A percentile compares a stretch with the other conserved stretches of the same genome.
These are phyloP conservation scores for Glyphotaelius pellucidus DNA, from an alignment of 2,888 invertebrate species.

Conservation along the genomic window DNA sequence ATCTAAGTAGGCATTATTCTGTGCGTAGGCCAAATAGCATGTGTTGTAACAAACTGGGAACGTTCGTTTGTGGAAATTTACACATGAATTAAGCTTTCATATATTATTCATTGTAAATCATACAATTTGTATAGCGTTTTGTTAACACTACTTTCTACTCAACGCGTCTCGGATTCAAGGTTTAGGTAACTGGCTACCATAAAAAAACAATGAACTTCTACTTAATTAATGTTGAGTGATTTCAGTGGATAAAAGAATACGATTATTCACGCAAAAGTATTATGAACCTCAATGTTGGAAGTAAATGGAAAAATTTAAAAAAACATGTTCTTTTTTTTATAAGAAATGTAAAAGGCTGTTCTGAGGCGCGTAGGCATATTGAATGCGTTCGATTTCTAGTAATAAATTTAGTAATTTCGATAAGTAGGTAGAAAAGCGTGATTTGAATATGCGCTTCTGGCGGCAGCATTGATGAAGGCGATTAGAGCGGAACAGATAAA, in stretches of 20 bases:
- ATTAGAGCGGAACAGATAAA: slow-evolving; percentile 2
- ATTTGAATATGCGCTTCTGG: background rate
- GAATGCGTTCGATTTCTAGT: background rate
- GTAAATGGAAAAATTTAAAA: background rate
- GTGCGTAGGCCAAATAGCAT: slow-evolving; percentile 24
- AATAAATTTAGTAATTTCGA: background rate
- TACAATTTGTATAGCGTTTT: background rate
- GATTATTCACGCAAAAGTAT: background rate
- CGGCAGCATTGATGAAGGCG: background rate
- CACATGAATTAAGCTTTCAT: slow-evolving; percentile 15
- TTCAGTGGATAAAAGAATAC: background rate
- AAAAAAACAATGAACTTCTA: background rate
- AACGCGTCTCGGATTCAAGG: background rate
- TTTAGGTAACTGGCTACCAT: background rate
- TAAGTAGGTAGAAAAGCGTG: background rate
- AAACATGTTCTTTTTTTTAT: background rate
- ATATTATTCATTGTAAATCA: slow-evolving; percentile 19
- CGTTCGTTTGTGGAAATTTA: slow-evolving; percentile 29
- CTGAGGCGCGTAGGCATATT: background rate
- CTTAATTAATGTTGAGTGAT: background rate
- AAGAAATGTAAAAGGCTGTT: background rate
- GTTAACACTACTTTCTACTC: background rate
- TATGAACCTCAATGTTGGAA: background rate
- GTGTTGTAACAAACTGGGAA: slow-evolving; percentile 31
- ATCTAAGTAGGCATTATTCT: slow-evolving; percentile 17